Percentiles rank a stretch among this genome's conserved stretches.
These are phyloP conservation scores for Anas capensis DNA, from an alignment of 2,797 vertebrate genomes.

Conservation along the genomic window DNA sequence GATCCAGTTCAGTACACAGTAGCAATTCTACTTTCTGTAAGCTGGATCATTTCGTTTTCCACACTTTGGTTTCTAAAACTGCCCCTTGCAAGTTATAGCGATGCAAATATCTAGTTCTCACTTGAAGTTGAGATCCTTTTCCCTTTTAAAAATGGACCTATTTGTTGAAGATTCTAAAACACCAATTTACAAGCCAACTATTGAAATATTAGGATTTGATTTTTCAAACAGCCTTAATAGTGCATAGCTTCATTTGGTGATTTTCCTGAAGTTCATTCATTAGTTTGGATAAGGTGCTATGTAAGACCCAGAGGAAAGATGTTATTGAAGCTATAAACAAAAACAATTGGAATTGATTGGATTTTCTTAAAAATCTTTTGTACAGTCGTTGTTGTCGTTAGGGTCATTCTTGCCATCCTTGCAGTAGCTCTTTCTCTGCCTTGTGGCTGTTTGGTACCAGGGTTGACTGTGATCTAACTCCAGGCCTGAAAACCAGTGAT, in stretches of 20 bases:
- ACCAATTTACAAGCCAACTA: not conserved
- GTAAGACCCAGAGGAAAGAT: not conserved
- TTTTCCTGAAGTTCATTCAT: not conserved
- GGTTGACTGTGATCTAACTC: not conserved
- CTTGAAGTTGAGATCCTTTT: not conserved
- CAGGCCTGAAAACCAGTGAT: not conserved
- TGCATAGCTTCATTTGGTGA: not conserved
- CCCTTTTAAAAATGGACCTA: not conserved
- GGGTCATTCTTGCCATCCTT: not conserved
- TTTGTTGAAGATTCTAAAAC: not conserved
- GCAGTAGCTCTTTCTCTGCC: not conserved
- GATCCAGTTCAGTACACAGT: not conserved
- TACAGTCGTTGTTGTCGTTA: not conserved
- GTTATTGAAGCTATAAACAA: not conserved
- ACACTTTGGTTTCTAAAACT: not conserved
- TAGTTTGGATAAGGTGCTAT: not conserved
- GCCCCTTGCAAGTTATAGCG: not conserved
- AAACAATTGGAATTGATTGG: not conserved
- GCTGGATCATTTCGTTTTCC: not conserved
- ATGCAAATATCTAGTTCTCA: not conserved
- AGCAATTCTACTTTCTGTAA: not conserved
- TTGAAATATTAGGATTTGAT: not conserved
- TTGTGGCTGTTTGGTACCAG: not conserved
- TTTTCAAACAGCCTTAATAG: not conserved
- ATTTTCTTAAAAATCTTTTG: not conserved